Conservation (phyloP, 2,888 invertebrate genomes). For the Dyspetes luteomarginatus region DNA sequence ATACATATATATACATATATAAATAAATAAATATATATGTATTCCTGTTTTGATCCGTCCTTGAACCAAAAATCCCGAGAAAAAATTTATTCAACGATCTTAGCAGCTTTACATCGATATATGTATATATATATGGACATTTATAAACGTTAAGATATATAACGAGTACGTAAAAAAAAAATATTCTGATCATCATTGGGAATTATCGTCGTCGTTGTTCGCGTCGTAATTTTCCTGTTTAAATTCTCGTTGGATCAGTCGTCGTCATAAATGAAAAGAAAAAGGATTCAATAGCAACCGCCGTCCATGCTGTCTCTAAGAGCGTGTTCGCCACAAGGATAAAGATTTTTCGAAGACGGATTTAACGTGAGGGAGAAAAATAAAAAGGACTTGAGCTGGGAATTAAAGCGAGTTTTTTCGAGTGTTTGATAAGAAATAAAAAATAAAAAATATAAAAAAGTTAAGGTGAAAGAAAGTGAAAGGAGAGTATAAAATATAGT, state of each 20-base stretch:
- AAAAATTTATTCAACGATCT: conserved; percentile 44
- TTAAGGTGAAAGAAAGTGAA: conserved; percentile 63
- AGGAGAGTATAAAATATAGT: conserved; percentile 43
- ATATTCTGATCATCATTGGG: neutral
- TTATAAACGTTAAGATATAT: conserved; percentile 29
- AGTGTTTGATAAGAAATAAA: conserved; percentile 29
- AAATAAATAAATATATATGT: neutral
- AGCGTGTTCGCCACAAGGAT: conserved; percentile 21
- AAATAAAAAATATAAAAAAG: conserved; percentile 14
- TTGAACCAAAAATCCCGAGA: conserved; percentile 37
- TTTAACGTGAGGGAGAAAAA: neutral
- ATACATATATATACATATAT: neutral
- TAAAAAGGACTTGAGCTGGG: conserved; percentile 6
- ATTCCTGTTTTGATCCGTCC: conserved; percentile 57
- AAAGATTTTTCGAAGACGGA: conserved; percentile 3
- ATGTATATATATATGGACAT: conserved; percentile 14
- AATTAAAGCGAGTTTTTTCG: conserved; percentile 35
- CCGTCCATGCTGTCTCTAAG: conserved; percentile 57
- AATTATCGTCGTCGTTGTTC: conserved; percentile 14
- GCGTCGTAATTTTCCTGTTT: conserved; percentile 13
- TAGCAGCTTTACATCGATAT: conserved; percentile 32
- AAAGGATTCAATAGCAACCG: conserved; percentile 16
- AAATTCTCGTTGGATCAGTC: conserved; percentile 10
- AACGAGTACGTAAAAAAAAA: conserved; percentile 35
- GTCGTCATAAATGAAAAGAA: conserved; percentile 20